Conservation (phyloP, 2,113 vertebrate genomes). For the Petrocephalus microphthalmus region DNA sequence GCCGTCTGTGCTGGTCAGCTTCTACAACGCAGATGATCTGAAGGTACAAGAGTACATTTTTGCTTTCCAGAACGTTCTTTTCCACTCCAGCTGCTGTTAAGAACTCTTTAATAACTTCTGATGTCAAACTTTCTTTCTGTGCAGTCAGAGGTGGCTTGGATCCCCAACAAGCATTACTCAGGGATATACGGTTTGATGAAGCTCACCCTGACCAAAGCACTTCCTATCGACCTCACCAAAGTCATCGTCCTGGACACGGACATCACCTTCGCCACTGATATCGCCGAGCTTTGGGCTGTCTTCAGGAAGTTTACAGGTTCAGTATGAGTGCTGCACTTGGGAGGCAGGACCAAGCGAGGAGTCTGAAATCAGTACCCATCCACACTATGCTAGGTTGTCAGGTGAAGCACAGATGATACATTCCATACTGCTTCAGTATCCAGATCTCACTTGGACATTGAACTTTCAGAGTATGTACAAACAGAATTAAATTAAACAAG, state of each 20-base stretch:
- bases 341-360: neutral
- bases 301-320: constrained; percentile 87
- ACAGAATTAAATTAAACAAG: neutral
- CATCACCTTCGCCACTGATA: constrained; percentile 92
- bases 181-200: constrained; percentile 96
- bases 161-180: constrained; percentile 96
- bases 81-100: neutral
- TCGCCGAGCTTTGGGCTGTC: constrained; percentile 91
- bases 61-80: neutral
- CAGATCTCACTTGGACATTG: neutral
- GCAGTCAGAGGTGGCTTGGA: constrained; percentile 89
- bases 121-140: neutral
- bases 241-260: constrained; percentile 95
- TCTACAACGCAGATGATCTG: constrained; percentile 83
- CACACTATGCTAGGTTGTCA: neutral
- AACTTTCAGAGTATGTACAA: neutral
- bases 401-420: neutral
- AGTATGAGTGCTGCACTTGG: neutral
- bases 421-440: neutral
- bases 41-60: constrained; percentile 69
- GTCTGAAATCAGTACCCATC: neutral
- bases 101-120: neutral
- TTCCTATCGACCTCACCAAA: constrained; percentile 78
- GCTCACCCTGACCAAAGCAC: constrained; percentile 77
- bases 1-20: constrained; percentile 80